phyloP scores from a whole-genome alignment of 2,797 vertebrate species.

The Malacoctenus gilli region DNA sequence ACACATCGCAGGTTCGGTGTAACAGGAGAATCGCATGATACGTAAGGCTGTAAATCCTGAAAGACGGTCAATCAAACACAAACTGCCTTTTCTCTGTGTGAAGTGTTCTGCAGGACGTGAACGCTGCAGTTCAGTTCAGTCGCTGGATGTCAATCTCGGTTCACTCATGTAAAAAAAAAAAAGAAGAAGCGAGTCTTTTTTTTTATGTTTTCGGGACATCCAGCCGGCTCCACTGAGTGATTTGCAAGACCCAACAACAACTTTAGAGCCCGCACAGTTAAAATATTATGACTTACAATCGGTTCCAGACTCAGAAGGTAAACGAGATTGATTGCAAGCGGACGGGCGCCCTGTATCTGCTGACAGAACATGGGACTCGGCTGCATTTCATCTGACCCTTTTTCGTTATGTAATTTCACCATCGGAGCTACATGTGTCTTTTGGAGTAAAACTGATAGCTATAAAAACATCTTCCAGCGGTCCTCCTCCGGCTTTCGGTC shows the following conservation, averaged over 20 bases:
- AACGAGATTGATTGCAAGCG: conserved; percentile 46
- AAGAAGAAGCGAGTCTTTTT: conserved; percentile 13
- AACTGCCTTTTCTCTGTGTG: conserved; percentile 10
- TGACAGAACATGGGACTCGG: conserved; percentile 28
- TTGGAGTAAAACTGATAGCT: conserved; percentile 52
- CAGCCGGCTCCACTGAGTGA: conserved; percentile 17
- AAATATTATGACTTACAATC: conserved; percentile 45
- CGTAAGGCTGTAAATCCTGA: conserved; percentile 1
- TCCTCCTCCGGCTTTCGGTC: conserved; percentile 49
- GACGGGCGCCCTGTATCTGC: conserved; percentile 36
- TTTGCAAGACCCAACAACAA: conserved; percentile 26
- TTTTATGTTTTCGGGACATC: conserved; percentile 30
- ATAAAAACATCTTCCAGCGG: conserved; percentile 53
- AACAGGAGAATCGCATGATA: too few species aligned
- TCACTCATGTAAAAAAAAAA: too few species aligned
- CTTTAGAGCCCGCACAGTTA: conserved; percentile 31
- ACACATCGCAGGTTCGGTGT: conserved; percentile 11
- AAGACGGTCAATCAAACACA: conserved; percentile 1
- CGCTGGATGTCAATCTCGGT: conserved; percentile 10
- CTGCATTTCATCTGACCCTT: conserved; percentile 32
- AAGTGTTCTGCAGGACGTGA: conserved; percentile 48
- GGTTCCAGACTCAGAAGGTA: conserved; percentile 42
- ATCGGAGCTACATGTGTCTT: conserved; percentile 59
- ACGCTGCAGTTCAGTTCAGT: conserved; percentile 30
- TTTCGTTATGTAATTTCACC: conserved; percentile 38